Conservation (phyloP, 2,888 invertebrate species). For the Bibio marci region DNA sequence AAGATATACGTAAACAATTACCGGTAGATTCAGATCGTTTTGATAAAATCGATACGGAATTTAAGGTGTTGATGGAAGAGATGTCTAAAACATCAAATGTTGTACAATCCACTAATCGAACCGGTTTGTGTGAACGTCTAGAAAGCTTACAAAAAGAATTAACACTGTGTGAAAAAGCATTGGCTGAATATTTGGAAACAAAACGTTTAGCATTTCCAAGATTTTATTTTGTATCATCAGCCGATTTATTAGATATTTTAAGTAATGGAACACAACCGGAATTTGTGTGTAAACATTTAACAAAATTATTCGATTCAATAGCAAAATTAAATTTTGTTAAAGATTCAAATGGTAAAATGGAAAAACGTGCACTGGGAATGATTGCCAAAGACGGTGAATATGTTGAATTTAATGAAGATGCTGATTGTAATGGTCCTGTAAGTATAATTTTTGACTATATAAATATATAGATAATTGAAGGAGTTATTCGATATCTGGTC, state of each 20-base stretch:
- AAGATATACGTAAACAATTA: conserved; percentile 86
- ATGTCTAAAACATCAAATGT: conserved; percentile 47
- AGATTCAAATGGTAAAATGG: conserved; percentile 35
- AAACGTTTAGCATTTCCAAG: conserved; percentile 88
- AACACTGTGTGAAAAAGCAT: conserved; percentile 85
- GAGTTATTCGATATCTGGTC: no score
- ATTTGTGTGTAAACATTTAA: conserved; percentile 75
- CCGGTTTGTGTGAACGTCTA: conserved; percentile 59
- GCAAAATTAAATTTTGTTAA: conserved; percentile 66
- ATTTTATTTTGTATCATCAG: conserved; percentile 94
- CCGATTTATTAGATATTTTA: conserved; percentile 82
- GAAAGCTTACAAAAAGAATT: conserved; percentile 73
- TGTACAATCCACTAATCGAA: conserved; percentile 75
- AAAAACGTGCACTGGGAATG: conserved; percentile 62
- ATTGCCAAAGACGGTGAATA: conserved; percentile 89
- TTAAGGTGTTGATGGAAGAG: conserved; percentile 47
- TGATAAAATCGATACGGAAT: conserved; percentile 77
- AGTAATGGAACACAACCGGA: conserved; percentile 92
- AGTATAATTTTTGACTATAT: conserved; percentile 16
- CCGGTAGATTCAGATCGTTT: conserved; percentile 88
- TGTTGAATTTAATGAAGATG: conserved; percentile 60
- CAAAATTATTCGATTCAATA: conserved; percentile 90
- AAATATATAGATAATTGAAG: neutral
- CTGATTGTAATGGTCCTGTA: conserved; percentile 76
- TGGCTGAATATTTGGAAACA: conserved; percentile 93